Conservation (phyloP, 2,113 vertebrate species). For the Oxyruncus cristatus region DNA sequence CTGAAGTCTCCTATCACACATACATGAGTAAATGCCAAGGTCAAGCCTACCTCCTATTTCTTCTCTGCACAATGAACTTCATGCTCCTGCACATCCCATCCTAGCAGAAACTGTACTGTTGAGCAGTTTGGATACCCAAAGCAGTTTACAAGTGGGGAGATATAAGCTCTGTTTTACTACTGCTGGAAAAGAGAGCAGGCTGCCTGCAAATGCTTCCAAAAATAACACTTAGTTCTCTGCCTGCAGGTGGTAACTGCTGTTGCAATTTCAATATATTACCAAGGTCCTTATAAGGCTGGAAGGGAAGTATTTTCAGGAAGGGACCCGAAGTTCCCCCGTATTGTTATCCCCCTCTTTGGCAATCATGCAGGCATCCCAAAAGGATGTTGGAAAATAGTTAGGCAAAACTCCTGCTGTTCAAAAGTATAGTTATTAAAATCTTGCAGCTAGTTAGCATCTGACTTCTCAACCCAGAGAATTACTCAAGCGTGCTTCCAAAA, state of each 20-base stretch:
- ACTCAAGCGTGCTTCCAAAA: neutral
- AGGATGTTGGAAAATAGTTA: neutral
- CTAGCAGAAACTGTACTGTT: fast-evolving
- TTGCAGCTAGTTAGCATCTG: neutral
- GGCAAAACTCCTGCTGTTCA: neutral
- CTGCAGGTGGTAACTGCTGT: neutral
- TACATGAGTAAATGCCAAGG: neutral
- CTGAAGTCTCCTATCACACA: neutral
- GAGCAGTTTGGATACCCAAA: neutral
- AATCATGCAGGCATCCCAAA: neutral
- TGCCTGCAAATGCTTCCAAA: neutral
- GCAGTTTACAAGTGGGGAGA: neutral
- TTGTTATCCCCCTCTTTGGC: neutral
- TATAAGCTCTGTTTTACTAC: fast-evolving
- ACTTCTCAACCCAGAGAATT: neutral
- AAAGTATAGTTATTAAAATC: neutral
- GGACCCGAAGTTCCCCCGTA: neutral
- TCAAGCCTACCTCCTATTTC: neutral
- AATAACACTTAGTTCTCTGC: neutral
- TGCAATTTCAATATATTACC: neutral
- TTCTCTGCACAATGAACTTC: neutral
- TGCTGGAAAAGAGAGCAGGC: neutral
- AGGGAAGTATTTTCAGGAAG: neutral
- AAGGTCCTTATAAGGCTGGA: neutral
- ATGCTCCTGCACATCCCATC: neutral